Conservation (phyloP, 2,797 vertebrate species). For the Clangula hyemalis region DNA sequence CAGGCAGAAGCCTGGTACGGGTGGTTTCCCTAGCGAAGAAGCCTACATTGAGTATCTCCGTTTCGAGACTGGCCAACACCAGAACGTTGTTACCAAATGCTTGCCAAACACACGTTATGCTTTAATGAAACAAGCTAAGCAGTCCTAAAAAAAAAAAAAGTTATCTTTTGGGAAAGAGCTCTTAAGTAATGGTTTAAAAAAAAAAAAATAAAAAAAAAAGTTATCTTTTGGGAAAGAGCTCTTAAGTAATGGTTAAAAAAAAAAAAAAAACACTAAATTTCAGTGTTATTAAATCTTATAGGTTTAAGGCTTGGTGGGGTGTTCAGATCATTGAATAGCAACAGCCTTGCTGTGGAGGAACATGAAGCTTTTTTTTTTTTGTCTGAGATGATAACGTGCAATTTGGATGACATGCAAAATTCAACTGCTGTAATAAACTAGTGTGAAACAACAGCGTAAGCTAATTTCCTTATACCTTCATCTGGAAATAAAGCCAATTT, state of each 20-base stretch:
- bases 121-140: background rate
- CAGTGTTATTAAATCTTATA: background rate
- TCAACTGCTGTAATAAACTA: background rate
- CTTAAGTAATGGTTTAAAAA: background rate
- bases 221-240: background rate
- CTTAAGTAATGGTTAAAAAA: background rate
- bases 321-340: background rate
- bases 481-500: background rate
- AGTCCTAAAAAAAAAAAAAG: background rate
- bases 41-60: background rate
- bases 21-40: background rate
- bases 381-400: background rate
- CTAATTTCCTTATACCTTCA: background rate
- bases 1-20: background rate
- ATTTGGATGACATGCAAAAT: background rate
- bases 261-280: background rate
- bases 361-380: background rate
- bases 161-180: background rate
- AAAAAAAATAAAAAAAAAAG: background rate
- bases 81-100: rapidly evolving
- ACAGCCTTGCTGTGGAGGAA: background rate
- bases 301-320: background rate
- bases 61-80: background rate
- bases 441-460: background rate
- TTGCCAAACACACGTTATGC: background rate